Percentiles rank a stretch among this genome's conserved stretches.
Conservation (phyloP, 2,797 vertebrate species). For the Pagetopsis macropterus region DNA sequence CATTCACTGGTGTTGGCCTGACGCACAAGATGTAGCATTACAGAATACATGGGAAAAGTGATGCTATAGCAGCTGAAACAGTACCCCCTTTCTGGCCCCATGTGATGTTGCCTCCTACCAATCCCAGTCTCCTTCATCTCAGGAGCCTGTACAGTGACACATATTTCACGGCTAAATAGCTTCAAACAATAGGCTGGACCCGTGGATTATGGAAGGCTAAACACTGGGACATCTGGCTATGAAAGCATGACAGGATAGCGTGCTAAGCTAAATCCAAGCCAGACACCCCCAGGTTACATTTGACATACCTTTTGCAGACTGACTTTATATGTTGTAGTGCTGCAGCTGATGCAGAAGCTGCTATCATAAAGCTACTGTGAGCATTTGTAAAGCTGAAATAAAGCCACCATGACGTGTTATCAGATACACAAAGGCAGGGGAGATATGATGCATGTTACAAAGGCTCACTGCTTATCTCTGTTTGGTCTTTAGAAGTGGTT, state of each 20-base stretch:
- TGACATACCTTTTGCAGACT: neutral
- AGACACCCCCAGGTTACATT: neutral
- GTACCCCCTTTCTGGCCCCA: neutral
- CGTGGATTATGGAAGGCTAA: conserved; percentile 62
- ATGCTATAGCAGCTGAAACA: conserved; percentile 28
- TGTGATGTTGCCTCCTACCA: conserved; percentile 1
- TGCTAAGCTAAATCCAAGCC: conserved; percentile 36
- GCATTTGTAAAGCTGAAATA: conserved; percentile 16
- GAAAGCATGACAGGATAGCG: conserved; percentile 29
- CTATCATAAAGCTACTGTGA: neutral
- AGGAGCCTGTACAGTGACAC: conserved; percentile 17
- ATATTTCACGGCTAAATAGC: conserved; percentile 46
- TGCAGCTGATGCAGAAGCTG: neutral
- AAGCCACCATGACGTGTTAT: conserved; percentile 38
- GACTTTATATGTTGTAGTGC: neutral
- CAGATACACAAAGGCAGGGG: neutral
- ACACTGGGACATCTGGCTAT: conserved; percentile 60
- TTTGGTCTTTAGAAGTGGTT: conserved; percentile 10
- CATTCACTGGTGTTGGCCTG: conserved; percentile 37
- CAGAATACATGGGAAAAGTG: conserved; percentile 4
- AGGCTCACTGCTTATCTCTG: conserved; percentile 15
- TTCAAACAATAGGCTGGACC: conserved; percentile 55
- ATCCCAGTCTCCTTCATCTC: conserved; percentile 20
- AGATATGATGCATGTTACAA: conserved; percentile 24
- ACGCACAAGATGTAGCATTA: conserved; percentile 19